phyloP scores from a whole-genome alignment of 2,113 vertebrate species.

The Tauraco erythrolophus region DNA sequence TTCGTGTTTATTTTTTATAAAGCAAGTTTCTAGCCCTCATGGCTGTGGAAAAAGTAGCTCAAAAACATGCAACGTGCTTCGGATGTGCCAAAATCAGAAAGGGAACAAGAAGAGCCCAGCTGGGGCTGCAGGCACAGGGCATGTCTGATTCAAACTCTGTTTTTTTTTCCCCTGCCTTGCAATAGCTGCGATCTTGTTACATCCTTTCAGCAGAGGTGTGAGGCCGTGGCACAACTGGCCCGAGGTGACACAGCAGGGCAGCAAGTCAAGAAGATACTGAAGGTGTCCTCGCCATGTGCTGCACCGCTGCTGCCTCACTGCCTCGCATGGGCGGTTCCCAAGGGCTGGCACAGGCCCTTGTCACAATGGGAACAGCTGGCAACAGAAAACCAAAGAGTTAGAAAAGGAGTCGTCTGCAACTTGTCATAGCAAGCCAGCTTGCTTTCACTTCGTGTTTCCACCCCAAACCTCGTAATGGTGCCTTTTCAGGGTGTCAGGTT shows the following conservation, averaged over 20 bases:
- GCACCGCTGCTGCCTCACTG: accelerated
- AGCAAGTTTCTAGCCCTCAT: neutral
- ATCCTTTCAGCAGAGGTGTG: neutral
- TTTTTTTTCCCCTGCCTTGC: neutral
- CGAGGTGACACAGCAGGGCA: neutral
- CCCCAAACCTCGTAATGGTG: neutral
- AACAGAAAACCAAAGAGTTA: neutral
- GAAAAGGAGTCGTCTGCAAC: neutral
- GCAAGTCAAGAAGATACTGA: neutral
- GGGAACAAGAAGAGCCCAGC: neutral
- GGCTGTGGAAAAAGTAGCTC: slow-evolving; percentile 3
- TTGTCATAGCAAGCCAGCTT: neutral
- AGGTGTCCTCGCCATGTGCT: accelerated
- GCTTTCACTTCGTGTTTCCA: neutral
- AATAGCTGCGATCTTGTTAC: neutral
- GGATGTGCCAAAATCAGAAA: slow-evolving; percentile 6
- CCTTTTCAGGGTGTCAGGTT: neutral
- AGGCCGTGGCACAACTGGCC: neutral
- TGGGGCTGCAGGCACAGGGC: accelerated
- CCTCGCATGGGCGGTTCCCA: neutral
- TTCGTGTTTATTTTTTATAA: neutral
- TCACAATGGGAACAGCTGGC: accelerated
- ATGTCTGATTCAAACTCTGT: accelerated
- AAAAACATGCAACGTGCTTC: neutral
- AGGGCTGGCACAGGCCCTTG: accelerated